Percentiles rank a stretch among this genome's conserved stretches.
phyloP scores from a whole-genome alignment of 1,140 invertebrate species.

The Rhizoglyphus robini region DNA sequence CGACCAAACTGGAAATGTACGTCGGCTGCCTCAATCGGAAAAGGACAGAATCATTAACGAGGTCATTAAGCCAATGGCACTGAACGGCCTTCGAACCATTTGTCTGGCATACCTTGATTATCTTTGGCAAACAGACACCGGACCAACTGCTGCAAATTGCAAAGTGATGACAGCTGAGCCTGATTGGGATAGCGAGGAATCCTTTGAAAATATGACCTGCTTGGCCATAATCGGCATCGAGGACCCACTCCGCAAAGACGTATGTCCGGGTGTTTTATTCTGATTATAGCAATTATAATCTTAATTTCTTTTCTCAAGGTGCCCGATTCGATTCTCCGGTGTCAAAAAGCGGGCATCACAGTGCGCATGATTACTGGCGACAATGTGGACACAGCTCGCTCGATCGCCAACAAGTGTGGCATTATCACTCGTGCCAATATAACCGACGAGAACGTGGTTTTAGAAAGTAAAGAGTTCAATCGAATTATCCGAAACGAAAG shows the following conservation, averaged over 20 bases:
- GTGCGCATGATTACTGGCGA: constrained; percentile 99
- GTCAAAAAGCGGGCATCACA: constrained; percentile 95
- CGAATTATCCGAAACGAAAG: constrained; percentile 69
- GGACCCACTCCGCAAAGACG: constrained; percentile 94
- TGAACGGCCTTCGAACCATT: constrained; percentile 96
- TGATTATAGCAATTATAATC: not conserved
- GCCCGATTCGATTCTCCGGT: constrained; percentile 84
- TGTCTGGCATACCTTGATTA: constrained; percentile 83
- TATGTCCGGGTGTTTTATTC: constrained; percentile 33
- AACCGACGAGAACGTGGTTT: constrained; percentile 76
- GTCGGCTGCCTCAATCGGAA: constrained; percentile 78
- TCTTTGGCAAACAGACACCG: constrained; percentile 37
- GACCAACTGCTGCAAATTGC: constrained; percentile 21
- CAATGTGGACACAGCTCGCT: constrained; percentile 90
- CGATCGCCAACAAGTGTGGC: constrained; percentile 93
- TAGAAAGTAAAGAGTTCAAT: constrained; percentile 98
- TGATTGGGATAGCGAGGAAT: constrained; percentile 95
- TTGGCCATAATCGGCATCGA: constrained; percentile 95
- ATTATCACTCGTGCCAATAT: constrained; percentile 39
- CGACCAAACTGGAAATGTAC: constrained; percentile 73
- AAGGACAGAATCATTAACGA: constrained; percentile 79
- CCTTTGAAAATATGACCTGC: constrained; percentile 79
- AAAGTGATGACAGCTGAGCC: constrained; percentile 70
- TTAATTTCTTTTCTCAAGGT: constrained; percentile 43
- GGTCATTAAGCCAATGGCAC: constrained; percentile 98